Conservation (phyloP, 2,113 vertebrate species). For the Pomatorhinus ruficollis region DNA sequence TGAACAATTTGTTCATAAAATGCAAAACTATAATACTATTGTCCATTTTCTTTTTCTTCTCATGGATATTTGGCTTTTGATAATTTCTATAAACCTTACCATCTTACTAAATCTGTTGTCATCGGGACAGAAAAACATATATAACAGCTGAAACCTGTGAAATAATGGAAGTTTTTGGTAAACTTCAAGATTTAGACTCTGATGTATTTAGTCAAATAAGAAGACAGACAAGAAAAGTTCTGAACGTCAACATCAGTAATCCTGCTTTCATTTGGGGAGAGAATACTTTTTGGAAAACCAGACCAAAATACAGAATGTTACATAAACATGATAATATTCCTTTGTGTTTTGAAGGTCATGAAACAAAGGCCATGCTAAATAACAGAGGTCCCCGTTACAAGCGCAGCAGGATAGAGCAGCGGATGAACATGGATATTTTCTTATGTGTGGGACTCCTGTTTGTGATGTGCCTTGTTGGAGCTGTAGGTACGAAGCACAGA, state of each 20-base stretch:
- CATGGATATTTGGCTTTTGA: background rate
- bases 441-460: constrained; percentile 87
- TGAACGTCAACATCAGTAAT: background rate
- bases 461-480: constrained; percentile 88
- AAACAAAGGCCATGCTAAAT: constrained; percentile 96
- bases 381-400: constrained; percentile 89
- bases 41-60: background rate
- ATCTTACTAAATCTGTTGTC: background rate
- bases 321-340: background rate
- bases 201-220: background rate
- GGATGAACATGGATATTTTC: constrained; percentile 86
- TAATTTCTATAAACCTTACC: background rate
- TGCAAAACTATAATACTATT: background rate
- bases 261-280: background rate
- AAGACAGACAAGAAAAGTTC: background rate
- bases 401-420: constrained; percentile 90
- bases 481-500: constrained; percentile 79
- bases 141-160: background rate
- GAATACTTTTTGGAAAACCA: background rate
- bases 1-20: background rate
- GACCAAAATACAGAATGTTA: background rate
- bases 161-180: background rate
- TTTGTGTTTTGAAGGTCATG: constrained; percentile 81
- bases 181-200: background rate
- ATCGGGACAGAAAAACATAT: background rate